Evolutionary conservation across 64 coral and sea anemone genomes (phyloP), one percentile per base, ranked within the genome.

Genomic region (Stichodactyla helianthus): DNA sequence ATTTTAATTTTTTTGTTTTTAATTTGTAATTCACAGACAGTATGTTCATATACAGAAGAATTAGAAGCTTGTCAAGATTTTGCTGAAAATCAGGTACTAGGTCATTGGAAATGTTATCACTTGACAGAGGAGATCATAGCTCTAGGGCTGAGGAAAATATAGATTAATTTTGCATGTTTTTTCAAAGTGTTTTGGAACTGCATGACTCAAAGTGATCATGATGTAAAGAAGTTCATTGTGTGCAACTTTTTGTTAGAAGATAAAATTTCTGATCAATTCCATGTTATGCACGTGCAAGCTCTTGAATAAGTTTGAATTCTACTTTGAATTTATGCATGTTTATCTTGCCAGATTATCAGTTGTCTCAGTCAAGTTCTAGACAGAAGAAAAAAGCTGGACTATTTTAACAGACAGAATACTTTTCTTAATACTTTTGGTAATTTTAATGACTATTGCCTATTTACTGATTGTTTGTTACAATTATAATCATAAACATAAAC

Each of bases 371-470:
- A 74, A 74, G 68, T 74, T 74, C 68, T 74, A 7, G 68, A 74
- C 25, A 74, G 68, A 9, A 74, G 68, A 74, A 74, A 74, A 74
- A 74, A 25, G 10, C n/a, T 74, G 68, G 68, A 74, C 10, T 74
- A 74, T 74, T 74, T 74, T 31, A 74, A 74, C 25, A 74, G 68
- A 35, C 68, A 74, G 27, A 31, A 74, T 74, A 74, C 68, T 74
- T 74, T 74, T 74, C 68, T 74, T 74, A 74, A 74, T 74, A 74
- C 68, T 74, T 74, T 74, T 74, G 68, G 68, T 74, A 74, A 74
- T 27, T 74, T 23, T 31, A 31, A 11, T 23, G 27, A n/a, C 62
- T 6, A 6, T 74, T 74, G 62, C 19, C 27, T 74, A 74, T 31
- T 74, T 22, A 65, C 11, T 74, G 12, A 27, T 74, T 27, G 10